A percentile compares a stretch with the other conserved stretches of the same genome.
Conservation (phyloP, 2,888 invertebrate genomes). For the Lymantria dispar region DNA sequence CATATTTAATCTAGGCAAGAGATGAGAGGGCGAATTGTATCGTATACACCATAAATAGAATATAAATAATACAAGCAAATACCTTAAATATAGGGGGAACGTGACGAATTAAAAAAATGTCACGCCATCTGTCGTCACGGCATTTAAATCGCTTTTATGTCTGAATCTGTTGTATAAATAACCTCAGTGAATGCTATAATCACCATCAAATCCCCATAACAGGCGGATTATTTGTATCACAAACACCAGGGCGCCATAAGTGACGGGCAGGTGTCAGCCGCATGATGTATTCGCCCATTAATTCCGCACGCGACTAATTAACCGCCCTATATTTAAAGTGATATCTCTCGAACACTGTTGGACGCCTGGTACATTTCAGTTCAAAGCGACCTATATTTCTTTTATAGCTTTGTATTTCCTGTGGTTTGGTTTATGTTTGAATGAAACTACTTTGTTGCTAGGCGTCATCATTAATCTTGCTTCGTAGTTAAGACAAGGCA, state of each 20-base stretch:
- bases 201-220: not conserved
- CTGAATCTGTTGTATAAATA: too few species aligned
- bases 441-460: too few species aligned
- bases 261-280: conserved; percentile 13
- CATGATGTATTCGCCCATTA: conserved; percentile 14
- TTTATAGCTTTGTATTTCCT: conserved; percentile 5
- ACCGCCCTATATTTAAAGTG: conserved; percentile 4
- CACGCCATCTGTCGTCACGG: too few species aligned
- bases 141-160: too few species aligned
- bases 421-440: not conserved
- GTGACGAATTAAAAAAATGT: too few species aligned
- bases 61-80: too few species aligned
- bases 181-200: not conserved
- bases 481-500: too few species aligned
- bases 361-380: conserved; percentile 6
- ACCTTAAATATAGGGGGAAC: too few species aligned
- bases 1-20: too few species aligned
- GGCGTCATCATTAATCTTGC: too few species aligned
- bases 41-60: too few species aligned
- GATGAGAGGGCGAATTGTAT: too few species aligned
- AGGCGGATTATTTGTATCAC: not conserved
- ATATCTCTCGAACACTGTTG: conserved; percentile 7
- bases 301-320: conserved; percentile 14
- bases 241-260: conserved; percentile 10
- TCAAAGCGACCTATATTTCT: conserved; percentile 9